These are phyloP conservation scores for Ivindomyrus marchei DNA, from an alignment of 2,113 vertebrate species.

Conservation along the genomic window DNA sequence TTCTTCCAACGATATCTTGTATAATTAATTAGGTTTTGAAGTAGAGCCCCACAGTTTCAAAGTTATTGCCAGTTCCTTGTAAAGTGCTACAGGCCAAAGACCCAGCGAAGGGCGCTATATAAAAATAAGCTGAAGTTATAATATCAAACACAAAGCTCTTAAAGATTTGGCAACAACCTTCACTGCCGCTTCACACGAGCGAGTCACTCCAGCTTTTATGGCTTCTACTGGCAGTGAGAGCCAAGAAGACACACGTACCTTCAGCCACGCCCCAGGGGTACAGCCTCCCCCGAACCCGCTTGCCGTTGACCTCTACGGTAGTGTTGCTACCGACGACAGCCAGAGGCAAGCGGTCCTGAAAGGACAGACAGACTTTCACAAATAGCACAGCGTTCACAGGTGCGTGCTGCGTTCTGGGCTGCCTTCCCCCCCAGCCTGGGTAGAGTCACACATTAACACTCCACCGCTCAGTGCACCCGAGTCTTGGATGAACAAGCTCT, in stretches of 20 bases:
- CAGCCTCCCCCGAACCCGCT: constrained; percentile 88
- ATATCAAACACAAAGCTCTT: background rate
- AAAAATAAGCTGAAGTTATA: background rate
- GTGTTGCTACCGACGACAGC: constrained; percentile 98
- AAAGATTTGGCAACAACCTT: background rate
- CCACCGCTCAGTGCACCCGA: background rate
- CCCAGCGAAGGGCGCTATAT: background rate
- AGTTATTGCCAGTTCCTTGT: background rate
- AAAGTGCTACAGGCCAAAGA: background rate
- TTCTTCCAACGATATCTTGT: background rate
- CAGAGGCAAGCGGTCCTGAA: constrained; percentile 90
- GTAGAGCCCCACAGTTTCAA: background rate
- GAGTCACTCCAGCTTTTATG: background rate
- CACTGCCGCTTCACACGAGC: background rate
- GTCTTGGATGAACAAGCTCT: background rate
- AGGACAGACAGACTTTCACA: constrained; percentile 38
- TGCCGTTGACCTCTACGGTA: constrained; percentile 93
- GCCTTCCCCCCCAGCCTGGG: background rate
- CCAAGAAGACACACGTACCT: constrained; percentile 59
- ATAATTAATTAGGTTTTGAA: background rate
- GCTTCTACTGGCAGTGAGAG: background rate
- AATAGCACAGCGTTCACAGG: background rate
- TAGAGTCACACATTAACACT: background rate
- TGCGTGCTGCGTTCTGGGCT: background rate
- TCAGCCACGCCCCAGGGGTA: constrained; percentile 98